Evolutionary conservation across 2,797 vertebrate genomes (phyloP), one percentile per base, ranked within the genome.

Genomic region (Glyptemys insculpta): DNA sequence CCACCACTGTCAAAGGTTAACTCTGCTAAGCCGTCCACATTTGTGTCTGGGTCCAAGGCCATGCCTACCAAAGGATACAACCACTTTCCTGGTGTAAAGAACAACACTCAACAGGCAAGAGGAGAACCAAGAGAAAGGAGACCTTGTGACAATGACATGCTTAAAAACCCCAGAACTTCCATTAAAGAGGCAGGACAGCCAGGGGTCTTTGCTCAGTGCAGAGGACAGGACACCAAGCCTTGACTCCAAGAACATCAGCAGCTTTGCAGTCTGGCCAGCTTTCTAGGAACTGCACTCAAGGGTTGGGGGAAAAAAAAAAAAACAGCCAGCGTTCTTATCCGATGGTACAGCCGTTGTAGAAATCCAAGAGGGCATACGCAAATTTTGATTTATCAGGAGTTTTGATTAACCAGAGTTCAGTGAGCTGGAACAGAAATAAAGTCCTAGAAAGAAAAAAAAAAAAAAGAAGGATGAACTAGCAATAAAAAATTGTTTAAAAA

Each of bases 311-410:
- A 8, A 44, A 44, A 44, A 15, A 52, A n/a, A 72, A 44, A 5
- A 52, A 9, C 29, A 29, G 41, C 57, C 9, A n/a, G 1, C 50
- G 23, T 29, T 50, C 5, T 23, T 49, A 49, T 27, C 14, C 2
- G 14, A 19, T 8, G 82, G 50, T 21, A 12, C 34, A 27, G 6
- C 14, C 15, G 1, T 34, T 34, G 4, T 44, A n/a, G 5, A 49
- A 54, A 12, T 5, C 50, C 68, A 18, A 29, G 41, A 44, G 12
- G 37, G 37, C 53, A 5, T 15, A 27, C 6, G 9, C 0, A 0
- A 21, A 4, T 34, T 50, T 19, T n/a, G 41, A 5, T 34, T 15
- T 44, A 47, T 56, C 3, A 1, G 85, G 25, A 68, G 14, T 34
- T 65, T 2, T 54, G 37, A 54, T 2, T 54, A 62, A 12, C 76